phyloP scores from a whole-genome alignment of 2,888 invertebrate genomes.

The Eupeodes luniger region DNA sequence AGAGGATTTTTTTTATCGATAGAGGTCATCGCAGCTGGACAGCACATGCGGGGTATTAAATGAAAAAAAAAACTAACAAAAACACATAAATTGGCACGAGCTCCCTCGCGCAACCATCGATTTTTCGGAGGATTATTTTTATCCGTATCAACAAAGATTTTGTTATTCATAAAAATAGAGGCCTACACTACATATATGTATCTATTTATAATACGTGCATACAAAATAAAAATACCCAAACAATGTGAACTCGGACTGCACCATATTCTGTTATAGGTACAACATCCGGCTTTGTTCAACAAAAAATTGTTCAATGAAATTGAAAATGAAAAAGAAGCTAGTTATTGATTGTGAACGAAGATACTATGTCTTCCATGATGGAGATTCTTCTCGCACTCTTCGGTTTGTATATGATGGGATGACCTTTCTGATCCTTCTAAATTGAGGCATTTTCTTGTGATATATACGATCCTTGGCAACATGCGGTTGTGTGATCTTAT shows the following conservation, averaged over 20 bases:
- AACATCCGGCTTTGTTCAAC: slow-evolving; percentile 64
- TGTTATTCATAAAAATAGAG: slow-evolving; percentile 24
- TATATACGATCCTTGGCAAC: background rate
- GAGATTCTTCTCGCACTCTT: slow-evolving; percentile 32
- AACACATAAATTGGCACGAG: slow-evolving; percentile 63
- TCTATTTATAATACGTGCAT: background rate
- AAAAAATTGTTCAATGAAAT: background rate
- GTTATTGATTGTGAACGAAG: slow-evolving; percentile 18
- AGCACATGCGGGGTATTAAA: slow-evolving; percentile 50
- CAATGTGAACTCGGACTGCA: slow-evolving; percentile 53
- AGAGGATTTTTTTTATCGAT: slow-evolving; percentile 64
- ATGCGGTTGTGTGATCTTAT: slow-evolving; percentile 14
- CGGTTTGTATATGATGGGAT: slow-evolving; percentile 3
- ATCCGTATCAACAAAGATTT: slow-evolving; percentile 52
- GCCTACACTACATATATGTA: background rate
- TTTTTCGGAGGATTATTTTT: slow-evolving; percentile 66
- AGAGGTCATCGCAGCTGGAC: slow-evolving; percentile 76
- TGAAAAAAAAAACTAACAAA: slow-evolving; percentile 43
- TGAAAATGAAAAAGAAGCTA: slow-evolving; percentile 45
- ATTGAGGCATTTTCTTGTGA: slow-evolving; percentile 20
- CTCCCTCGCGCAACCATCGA: slow-evolving; percentile 53
- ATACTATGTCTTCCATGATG: background rate
- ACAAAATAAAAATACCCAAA: slow-evolving; percentile 60
- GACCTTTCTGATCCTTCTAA: slow-evolving; percentile 58
- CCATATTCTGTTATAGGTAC: slow-evolving; percentile 17